Percentiles rank a stretch among this genome's conserved stretches.
phyloP scores from a whole-genome alignment of 2,113 vertebrate genomes.

The Paramisgurnus dabryanus region DNA sequence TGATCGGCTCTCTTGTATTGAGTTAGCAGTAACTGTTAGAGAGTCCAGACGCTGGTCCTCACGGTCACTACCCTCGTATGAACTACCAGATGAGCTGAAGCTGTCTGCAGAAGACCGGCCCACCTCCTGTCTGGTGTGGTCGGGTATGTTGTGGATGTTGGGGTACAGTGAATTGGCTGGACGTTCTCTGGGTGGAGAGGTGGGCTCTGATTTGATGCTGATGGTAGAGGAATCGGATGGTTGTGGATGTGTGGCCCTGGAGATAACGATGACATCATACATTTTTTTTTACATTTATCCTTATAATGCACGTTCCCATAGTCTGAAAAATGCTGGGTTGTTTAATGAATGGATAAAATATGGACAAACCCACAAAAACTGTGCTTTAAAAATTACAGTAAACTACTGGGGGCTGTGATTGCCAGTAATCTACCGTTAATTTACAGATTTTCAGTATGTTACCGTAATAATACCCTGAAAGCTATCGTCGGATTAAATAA shows the following conservation, averaged over 20 bases:
- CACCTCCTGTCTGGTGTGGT: slow-evolving; percentile 79
- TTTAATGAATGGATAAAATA: too few relatives aligned
- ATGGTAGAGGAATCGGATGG: slow-evolving; percentile 84
- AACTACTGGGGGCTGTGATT: too few relatives aligned
- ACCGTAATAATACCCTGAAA: too few relatives aligned
- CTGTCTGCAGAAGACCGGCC: slow-evolving; percentile 91
- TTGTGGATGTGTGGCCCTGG: slow-evolving; percentile 82
- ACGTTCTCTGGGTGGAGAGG: slow-evolving; percentile 87
- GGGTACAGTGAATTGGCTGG: slow-evolving; percentile 56
- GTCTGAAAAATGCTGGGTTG: too few relatives aligned
- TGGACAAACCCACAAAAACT: too few relatives aligned
- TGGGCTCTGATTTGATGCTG: slow-evolving; percentile 93
- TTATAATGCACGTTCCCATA: too few relatives aligned
- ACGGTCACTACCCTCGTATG: slow-evolving; percentile 88
- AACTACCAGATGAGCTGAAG: slow-evolving; percentile 91
- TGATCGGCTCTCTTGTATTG: slow-evolving; percentile 71
- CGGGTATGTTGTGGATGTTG: slow-evolving; percentile 73
- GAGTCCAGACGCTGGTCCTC: slow-evolving; percentile 84
- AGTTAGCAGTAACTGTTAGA: slow-evolving; percentile 74
- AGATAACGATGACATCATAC: background rate
- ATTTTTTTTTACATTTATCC: too few relatives aligned
- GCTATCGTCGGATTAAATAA: too few relatives aligned
- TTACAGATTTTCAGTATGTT: too few relatives aligned
- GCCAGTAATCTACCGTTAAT: too few relatives aligned
- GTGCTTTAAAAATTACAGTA: too few relatives aligned